These are phyloP conservation scores for Cantharis flavilabris DNA, from an alignment of 2,888 invertebrate genomes.

Conservation along the genomic window DNA sequence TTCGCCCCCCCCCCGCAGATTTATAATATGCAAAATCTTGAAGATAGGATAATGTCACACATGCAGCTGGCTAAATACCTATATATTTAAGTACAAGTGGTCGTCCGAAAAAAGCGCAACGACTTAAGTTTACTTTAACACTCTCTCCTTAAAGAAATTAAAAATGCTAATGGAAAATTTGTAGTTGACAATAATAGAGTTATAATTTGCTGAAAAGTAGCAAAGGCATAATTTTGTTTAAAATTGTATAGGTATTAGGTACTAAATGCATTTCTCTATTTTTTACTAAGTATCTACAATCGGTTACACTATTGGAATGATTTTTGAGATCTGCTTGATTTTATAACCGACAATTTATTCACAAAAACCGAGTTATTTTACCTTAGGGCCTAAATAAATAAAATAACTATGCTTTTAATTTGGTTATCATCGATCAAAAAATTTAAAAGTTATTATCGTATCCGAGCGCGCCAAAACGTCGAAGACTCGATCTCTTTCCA, in stretches of 20 bases:
- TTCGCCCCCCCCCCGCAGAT: neutral
- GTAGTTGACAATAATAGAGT: neutral
- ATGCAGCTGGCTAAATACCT: neutral
- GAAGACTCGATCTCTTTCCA: conserved; percentile 66
- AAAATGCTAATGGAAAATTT: neutral
- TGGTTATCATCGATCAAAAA: conserved; percentile 10
- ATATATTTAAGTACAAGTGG: neutral
- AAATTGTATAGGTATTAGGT: neutral
- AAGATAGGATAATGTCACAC: neutral
- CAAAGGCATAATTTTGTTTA: neutral
- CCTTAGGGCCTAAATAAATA: conserved; percentile 28
- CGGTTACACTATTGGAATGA: conserved; percentile 23
- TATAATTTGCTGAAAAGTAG: conserved; percentile 2
- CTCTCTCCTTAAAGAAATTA: neutral
- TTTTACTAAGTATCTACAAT: conserved; percentile 10
- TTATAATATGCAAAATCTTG: neutral
- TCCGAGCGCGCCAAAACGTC: conserved; percentile 34
- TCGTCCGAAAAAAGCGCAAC: neutral
- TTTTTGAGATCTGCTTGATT: conserved; percentile 25
- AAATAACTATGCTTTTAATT: conserved; percentile 25
- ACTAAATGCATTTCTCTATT: neutral
- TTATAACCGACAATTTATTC: conserved; percentile 12
- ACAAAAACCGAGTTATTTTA: conserved; percentile 28
- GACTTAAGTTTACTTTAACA: neutral
- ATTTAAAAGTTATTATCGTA: conserved; percentile 43